Percentiles rank a stretch among this genome's conserved stretches.
phyloP scores from a whole-genome alignment of 2,888 invertebrate species.

The Drosophila pseudotalamancana region DNA sequence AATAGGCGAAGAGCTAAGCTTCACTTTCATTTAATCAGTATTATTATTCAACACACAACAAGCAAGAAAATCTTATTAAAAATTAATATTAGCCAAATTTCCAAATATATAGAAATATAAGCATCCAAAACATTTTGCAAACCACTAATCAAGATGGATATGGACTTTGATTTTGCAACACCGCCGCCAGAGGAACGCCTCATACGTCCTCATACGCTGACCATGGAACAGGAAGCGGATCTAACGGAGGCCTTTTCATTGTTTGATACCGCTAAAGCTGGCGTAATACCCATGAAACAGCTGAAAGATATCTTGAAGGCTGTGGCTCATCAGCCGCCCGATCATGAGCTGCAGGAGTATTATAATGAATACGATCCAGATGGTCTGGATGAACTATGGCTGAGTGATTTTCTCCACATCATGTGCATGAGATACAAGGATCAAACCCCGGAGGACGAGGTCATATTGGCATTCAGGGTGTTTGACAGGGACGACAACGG shows the following conservation, averaged over 20 bases:
- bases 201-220: constrained; percentile 36
- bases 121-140: not conserved
- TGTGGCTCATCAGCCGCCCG: constrained; percentile 57
- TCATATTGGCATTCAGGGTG: constrained; percentile 56
- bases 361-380: constrained; percentile 60
- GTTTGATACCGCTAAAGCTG: constrained; percentile 34
- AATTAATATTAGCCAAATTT: constrained; percentile 4
- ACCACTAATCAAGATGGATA: constrained; percentile 44
- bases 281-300: constrained; percentile 47
- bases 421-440: constrained; percentile 52
- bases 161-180: constrained; percentile 46
- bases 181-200: constrained; percentile 57
- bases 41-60: not conserved
- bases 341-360: constrained; percentile 50
- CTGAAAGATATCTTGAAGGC: constrained; percentile 41
- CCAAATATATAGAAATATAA: not conserved
- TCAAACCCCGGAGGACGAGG: constrained; percentile 53
- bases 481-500: constrained; percentile 52
- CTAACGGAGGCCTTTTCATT: constrained; percentile 48
- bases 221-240: constrained; percentile 41
- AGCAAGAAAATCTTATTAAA: not conserved
- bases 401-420: constrained; percentile 58
- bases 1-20: not conserved
- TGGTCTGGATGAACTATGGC: constrained; percentile 43
- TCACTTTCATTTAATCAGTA: not conserved